These are phyloP conservation scores for Apaloderma vittatum DNA, from an alignment of 2,113 vertebrate species.

Conservation along the genomic window DNA sequence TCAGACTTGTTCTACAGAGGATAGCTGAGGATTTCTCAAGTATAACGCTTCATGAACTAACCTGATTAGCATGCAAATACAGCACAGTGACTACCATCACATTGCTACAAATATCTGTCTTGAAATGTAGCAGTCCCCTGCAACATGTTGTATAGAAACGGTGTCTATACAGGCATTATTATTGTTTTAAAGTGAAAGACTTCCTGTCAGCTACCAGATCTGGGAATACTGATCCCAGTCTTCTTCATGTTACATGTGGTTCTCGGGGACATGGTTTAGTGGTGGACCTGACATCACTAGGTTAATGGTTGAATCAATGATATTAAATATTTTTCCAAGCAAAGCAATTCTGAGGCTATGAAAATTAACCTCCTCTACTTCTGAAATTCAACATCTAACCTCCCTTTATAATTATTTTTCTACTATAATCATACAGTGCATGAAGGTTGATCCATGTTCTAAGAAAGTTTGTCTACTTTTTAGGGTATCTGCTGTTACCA, in stretches of 20 bases:
- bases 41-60: constrained; percentile 11
- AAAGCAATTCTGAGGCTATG: too few species aligned
- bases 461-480: background rate
- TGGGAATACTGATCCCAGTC: background rate
- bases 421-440: background rate
- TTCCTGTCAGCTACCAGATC: background rate
- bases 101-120: background rate
- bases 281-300: too few species aligned
- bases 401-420: background rate
- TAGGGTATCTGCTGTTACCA: background rate
- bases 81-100: background rate
- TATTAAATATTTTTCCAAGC: too few species aligned
- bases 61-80: constrained; percentile 39
- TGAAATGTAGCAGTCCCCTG: background rate
- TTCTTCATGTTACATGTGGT: background rate
- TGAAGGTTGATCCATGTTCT: background rate
- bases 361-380: background rate
- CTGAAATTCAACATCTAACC: background rate
- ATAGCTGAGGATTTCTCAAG: background rate
- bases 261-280: too few species aligned
- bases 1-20: constrained; percentile 29
- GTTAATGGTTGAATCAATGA: too few species aligned
- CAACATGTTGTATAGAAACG: background rate
- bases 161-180: background rate
- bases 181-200: background rate